These are phyloP conservation scores for Pangasius mekongensis DNA, from an alignment of 2,797 vertebrate species.

Conservation along the genomic window DNA sequence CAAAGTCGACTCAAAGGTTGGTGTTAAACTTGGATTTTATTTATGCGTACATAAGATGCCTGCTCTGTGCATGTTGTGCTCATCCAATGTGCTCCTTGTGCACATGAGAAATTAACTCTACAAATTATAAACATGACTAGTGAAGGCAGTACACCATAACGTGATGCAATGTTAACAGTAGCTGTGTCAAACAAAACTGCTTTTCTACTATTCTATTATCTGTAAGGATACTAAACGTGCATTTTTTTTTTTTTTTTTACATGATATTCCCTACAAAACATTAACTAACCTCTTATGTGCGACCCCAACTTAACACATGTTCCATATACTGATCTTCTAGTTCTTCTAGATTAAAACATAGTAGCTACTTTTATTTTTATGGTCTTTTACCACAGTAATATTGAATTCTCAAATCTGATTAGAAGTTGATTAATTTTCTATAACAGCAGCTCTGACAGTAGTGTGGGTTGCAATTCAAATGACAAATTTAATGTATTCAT, in stretches of 20 bases:
- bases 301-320: neutral
- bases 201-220: neutral
- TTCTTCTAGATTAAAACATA: neutral
- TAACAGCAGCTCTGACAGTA: neutral
- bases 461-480: neutral
- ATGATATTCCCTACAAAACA: neutral
- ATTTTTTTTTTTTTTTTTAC: neutral
- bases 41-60: neutral
- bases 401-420: neutral
- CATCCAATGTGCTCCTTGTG: neutral
- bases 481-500: neutral
- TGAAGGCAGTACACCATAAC: neutral
- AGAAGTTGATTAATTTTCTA: neutral
- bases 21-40: neutral
- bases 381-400: neutral
- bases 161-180: neutral
- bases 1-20: neutral
- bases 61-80: neutral
- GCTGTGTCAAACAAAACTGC: neutral
- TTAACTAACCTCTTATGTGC: neutral
- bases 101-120: neutral
- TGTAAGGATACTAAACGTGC: neutral
- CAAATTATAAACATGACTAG: neutral
- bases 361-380: neutral
- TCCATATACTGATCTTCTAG: too few species aligned